Base-by-base conservation (phyloP, 2,797 vertebrate species). In the Sphenodon punctatus region DNA sequence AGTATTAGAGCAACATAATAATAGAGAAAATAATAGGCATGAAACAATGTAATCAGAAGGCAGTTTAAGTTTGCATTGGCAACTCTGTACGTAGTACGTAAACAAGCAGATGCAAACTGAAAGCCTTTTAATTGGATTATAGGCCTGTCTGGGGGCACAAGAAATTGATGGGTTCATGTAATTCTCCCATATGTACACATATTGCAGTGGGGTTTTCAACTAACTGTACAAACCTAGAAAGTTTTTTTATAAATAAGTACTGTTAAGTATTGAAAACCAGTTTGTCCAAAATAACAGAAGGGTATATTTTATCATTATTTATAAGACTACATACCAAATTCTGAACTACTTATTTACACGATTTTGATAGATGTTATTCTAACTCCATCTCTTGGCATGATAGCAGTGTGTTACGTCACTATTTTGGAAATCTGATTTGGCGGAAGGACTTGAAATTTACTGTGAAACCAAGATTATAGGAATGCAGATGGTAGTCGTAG, bases 91-190 rank as follows among this genome's bases (percentile, higher is more conserved):
- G n/a, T n/a, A 58, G 36, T 22, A 32, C 67, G 64, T 76, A 67
- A 76, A 72, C 49, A 65, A 66, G 51, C 77, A 71, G 67, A 72
- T 79, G 51, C 77, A 71, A 75, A 49, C 27, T 36, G 77, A 79
- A 79, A 49, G 71, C 68, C 42, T 72, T 43, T 48, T 61, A 79
- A 58, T 48, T 36, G 53, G 68, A 72, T 79, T 72, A 66, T 48
- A 65, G 36, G 42, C 51, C 38, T 45, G 67, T 55, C 46, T 32
- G 75, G 53, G 61, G 56, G 34, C n/a, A 49, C 43, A 60, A 65
- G 79, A 71, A 72, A 70, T 51, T 38, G 69, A 43, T 32, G 27
- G 30, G 36, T 27, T 41, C 51, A 59, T 66, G 69, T 58, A 22
- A 43, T 72, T 66, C 49, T 34, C 12, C 60, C 60, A 59, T 79